A percentile compares a stretch with the other conserved stretches of the same genome.
phyloP scores from a whole-genome alignment of 2,797 vertebrate genomes.

The Calcarius lapponicus region DNA sequence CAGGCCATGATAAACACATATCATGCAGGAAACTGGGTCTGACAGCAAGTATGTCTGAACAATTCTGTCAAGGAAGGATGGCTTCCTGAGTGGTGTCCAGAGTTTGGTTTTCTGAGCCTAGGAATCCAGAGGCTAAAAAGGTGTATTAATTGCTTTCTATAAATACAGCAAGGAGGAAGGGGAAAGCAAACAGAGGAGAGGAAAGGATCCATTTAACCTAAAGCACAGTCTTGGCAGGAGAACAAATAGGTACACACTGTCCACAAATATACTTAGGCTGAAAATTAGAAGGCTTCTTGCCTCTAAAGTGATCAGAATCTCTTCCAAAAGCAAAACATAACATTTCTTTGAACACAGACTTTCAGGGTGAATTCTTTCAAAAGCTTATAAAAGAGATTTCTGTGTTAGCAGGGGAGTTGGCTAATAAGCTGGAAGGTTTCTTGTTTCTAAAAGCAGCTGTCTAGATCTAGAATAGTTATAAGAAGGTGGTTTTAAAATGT shows the following conservation, averaged over 20 bases:
- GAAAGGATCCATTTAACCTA: slow-evolving; percentile 42
- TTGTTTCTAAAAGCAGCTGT: background rate
- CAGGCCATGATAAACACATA: background rate
- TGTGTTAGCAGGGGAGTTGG: background rate
- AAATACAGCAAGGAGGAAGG: slow-evolving; percentile 20
- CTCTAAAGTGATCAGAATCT: background rate
- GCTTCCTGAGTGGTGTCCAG: background rate
- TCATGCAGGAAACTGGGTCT: background rate
- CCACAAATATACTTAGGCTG: slow-evolving; percentile 24
- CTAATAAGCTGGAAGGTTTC: background rate
- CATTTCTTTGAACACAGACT: slow-evolving; percentile 22
- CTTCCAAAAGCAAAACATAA: slow-evolving; percentile 3
- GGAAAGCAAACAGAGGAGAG: slow-evolving; percentile 8
- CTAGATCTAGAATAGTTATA: background rate
- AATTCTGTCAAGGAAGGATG: background rate
- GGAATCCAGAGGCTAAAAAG: background rate
- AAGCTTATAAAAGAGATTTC: slow-evolving; percentile 16
- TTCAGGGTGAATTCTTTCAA: background rate
- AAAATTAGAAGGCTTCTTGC: slow-evolving; percentile 46
- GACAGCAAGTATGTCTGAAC: background rate
- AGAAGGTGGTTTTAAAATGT: background rate
- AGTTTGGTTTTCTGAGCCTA: background rate
- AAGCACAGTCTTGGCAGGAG: background rate
- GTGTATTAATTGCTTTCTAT: slow-evolving; percentile 1
- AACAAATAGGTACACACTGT: slow-evolving; percentile 32